A percentile compares a stretch with the other conserved stretches of the same genome.
Evolutionary conservation across 2,113 vertebrate genomes (phyloP).

Genomic region (Dipodomys spectabilis): DNA sequence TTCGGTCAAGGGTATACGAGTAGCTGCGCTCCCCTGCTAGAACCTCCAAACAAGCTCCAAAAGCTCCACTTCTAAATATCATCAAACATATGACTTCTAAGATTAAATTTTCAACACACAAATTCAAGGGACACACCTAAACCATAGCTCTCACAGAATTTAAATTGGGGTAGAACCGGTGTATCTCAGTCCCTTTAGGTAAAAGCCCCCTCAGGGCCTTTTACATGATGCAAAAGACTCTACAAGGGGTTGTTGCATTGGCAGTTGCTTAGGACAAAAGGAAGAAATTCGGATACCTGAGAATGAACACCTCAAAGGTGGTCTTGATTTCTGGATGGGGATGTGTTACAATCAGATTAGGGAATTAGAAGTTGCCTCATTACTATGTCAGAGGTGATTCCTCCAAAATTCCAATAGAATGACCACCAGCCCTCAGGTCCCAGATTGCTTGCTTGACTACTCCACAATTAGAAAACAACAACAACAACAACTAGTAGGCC

Average conservation of each 20-base stretch:
- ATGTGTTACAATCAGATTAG: not conserved
- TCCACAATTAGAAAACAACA: not conserved
- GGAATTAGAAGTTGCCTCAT: not conserved
- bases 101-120: not conserved
- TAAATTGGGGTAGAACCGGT: not conserved
- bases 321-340: not conserved
- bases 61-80: not conserved
- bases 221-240: not conserved
- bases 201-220: not conserved
- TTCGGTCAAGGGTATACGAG: too few relatives aligned
- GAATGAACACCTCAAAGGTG: not conserved
- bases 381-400: not conserved
- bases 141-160: not conserved
- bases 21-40: too few relatives aligned
- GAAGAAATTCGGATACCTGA: not conserved
- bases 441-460: not conserved
- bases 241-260: not conserved
- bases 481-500: too few relatives aligned
- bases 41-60: too few relatives aligned
- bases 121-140: not conserved
- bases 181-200: not conserved
- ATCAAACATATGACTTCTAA: not conserved
- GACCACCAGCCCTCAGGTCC: too few relatives aligned
- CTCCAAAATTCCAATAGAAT: too few relatives aligned
- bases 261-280: not conserved